A percentile compares a stretch with the other conserved stretches of the same genome.
phyloP scores from a whole-genome alignment of 2,888 invertebrate genomes.

The Megaustenia siamemsis region DNA sequence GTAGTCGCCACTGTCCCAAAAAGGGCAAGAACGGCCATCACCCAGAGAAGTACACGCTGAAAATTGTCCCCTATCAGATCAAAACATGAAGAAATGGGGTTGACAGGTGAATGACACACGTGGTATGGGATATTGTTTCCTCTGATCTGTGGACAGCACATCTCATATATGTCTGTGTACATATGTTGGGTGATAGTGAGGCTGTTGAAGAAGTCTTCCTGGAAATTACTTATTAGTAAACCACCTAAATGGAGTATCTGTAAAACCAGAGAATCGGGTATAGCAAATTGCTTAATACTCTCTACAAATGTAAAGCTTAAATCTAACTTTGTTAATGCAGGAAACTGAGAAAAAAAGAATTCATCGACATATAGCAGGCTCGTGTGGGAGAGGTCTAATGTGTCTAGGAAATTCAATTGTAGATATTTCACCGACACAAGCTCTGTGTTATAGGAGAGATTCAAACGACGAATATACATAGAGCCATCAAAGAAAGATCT shows the following conservation, averaged over 20 bases:
- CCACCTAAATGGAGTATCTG: slow-evolving; percentile 20
- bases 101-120: slow-evolving; percentile 55
- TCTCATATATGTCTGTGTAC: background rate
- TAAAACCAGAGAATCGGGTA: background rate
- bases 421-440: too few species aligned
- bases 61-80: slow-evolving; percentile 61
- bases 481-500: too few species aligned
- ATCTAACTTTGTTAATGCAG: too few species aligned
- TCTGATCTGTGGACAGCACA: slow-evolving; percentile 44
- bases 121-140: background rate
- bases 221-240: background rate
- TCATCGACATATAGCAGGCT: too few species aligned
- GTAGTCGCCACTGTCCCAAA: slow-evolving; percentile 60
- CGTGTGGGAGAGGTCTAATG: slow-evolving; percentile 33
- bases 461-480: background rate
- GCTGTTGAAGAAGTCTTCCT: slow-evolving; percentile 12
- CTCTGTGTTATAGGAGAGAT: slow-evolving; percentile 10
- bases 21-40: slow-evolving; percentile 59
- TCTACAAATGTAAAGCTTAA: background rate
- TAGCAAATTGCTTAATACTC: background rate
- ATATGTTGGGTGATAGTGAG: background rate
- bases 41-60: slow-evolving; percentile 60
- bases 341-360: too few species aligned
- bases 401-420: background rate
- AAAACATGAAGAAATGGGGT: slow-evolving; percentile 63